A percentile compares a stretch with the other conserved stretches of the same genome.
These are phyloP conservation scores for Emys orbicularis DNA, from an alignment of 2,797 vertebrate species.

Conservation along the genomic window DNA sequence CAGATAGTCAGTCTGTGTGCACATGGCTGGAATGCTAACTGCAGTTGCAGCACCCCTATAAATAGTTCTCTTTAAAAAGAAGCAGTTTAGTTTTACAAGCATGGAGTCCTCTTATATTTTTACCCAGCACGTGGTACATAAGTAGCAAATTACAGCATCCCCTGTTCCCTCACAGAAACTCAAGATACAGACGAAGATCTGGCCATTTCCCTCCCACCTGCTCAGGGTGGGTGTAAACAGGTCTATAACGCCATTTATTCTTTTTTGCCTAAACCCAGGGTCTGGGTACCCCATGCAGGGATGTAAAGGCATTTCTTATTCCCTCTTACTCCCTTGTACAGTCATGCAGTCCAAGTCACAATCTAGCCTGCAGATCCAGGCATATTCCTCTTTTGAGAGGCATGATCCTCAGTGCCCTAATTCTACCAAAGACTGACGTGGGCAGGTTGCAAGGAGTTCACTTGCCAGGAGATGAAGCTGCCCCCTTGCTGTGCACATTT, in stretches of 20 bases:
- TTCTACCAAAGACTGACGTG: background rate
- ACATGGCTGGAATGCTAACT: background rate
- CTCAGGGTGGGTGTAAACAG: fast-evolving
- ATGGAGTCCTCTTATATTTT: background rate
- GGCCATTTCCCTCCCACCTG: background rate
- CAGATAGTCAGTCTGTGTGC: background rate
- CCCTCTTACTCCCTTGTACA: background rate
- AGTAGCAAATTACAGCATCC: background rate
- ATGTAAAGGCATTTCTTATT: background rate
- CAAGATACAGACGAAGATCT: background rate
- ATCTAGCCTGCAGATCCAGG: background rate
- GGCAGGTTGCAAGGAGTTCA: background rate
- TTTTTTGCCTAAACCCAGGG: background rate
- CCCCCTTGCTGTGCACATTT: background rate
- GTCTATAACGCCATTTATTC: background rate
- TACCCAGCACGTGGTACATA: background rate
- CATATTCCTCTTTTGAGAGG: background rate
- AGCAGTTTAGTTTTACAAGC: background rate
- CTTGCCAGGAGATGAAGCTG: background rate
- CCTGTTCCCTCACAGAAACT: background rate
- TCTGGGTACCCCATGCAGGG: fast-evolving
- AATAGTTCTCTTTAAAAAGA: background rate
- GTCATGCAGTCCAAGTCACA: background rate
- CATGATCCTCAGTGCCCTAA: background rate
- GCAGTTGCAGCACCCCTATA: background rate